Evolutionary conservation across 2,888 invertebrate species (phyloP).

Genomic region (Agapetus fuscipes): DNA sequence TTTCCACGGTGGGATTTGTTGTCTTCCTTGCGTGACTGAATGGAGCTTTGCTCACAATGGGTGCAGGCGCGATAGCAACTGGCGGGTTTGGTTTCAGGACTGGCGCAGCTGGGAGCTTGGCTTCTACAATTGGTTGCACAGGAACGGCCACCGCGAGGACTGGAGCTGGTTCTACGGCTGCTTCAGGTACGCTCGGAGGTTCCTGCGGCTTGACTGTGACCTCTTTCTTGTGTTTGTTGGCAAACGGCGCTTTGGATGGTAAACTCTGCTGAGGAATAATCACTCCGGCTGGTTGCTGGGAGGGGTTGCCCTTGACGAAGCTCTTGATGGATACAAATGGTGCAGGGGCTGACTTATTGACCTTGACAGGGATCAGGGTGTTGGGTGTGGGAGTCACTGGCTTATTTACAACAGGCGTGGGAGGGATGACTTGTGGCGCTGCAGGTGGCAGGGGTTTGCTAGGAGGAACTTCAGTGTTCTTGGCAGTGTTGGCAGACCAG

Average conservation of each 20-base stretch:
- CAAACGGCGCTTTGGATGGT: slow-evolving; percentile 39
- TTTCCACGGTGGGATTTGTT: slow-evolving; percentile 30
- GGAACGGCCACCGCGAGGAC: slow-evolving; percentile 27
- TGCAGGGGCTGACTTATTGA: slow-evolving; percentile 34
- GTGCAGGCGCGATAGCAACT: slow-evolving; percentile 36
- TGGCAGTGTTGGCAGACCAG: slow-evolving; percentile 29
- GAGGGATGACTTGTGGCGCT: not conserved
- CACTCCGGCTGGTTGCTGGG: slow-evolving; percentile 38
- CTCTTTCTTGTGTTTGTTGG: slow-evolving; percentile 38
- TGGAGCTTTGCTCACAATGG: slow-evolving; percentile 43
- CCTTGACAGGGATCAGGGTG: slow-evolving; percentile 24
- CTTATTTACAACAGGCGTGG: not conserved
- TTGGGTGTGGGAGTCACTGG: slow-evolving; percentile 1
- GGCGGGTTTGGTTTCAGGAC: slow-evolving; percentile 33
- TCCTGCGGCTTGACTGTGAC: slow-evolving; percentile 26
- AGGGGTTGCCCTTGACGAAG: slow-evolving; percentile 36
- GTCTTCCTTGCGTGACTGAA: slow-evolving; percentile 39
- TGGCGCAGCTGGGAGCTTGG: slow-evolving; percentile 29
- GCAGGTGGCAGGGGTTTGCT: not conserved
- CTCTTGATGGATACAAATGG: slow-evolving; percentile 40
- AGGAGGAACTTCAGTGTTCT: slow-evolving; percentile 1
- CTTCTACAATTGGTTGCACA: slow-evolving; percentile 38
- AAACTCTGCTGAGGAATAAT: slow-evolving; percentile 39
- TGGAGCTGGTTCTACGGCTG: slow-evolving; percentile 28
- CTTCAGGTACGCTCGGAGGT: slow-evolving; percentile 34